Conservation (phyloP, 2,797 vertebrate genomes). For the Diplodus sargus region DNA sequence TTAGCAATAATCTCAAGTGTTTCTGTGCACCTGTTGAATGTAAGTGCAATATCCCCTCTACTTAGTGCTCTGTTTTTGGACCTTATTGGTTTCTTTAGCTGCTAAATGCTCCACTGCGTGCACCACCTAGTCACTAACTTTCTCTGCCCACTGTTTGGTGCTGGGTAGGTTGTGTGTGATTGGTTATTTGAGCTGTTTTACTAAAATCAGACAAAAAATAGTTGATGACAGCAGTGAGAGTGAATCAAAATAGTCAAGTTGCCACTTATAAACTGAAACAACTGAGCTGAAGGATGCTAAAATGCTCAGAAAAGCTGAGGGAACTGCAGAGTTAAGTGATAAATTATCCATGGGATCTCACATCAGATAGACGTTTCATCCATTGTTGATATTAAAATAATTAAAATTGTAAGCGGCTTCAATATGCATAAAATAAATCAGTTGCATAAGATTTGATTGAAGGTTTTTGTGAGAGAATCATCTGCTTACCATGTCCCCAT, state of each 20-base stretch:
- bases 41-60: background rate
- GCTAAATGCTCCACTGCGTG: too few species aligned
- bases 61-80: background rate
- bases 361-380: background rate
- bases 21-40: background rate
- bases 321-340: background rate
- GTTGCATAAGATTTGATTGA: background rate
- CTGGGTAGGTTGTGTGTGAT: too few species aligned
- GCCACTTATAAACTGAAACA: background rate
- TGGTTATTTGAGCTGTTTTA: too few species aligned
- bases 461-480: background rate
- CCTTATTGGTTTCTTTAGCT: too few species aligned
- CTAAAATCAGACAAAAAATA: too few species aligned
- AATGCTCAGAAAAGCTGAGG: background rate
- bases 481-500: conserved; percentile 79
- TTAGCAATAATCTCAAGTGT: background rate
- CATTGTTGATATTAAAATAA: background rate
- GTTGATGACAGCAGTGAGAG: background rate
- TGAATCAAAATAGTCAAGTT: background rate
- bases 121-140: too few species aligned
- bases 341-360: background rate
- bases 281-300: background rate
- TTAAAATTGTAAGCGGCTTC: background rate
- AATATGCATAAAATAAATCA: background rate
- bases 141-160: too few species aligned